Base-by-base conservation (phyloP, 2,888 invertebrate species). In the Empis livida region DNA sequence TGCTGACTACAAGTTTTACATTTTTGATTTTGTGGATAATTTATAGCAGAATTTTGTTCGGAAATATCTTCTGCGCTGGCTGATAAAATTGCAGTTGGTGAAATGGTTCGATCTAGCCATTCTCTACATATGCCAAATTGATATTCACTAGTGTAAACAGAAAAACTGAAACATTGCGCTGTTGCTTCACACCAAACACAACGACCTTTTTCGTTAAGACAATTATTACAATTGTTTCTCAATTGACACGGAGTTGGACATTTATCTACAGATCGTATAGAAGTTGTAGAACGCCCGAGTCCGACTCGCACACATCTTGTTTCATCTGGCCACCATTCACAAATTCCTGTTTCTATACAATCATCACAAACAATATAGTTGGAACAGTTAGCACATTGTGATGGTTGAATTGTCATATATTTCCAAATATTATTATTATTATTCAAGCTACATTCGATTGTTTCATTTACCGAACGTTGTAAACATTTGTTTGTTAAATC, bases 111-210 rank as follows among this genome's bases (percentile, higher is more conserved):
- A 67, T 94, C 94, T 50, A 92, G 77, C 94, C 94, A 94, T 64
- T 91, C 90, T 37, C 89, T 78, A 60, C 94, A 95, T 61, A 89
- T 75, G 0, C 94, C 95, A 68, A 91, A 93, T 62, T 92, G 89
- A 68, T 90, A 93, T 61, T 91, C 88, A 55, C 91, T 90, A 9
- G 92, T 92, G 68, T 94, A 94, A 2, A 93, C 89, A n/a, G 91
- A 87, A 68, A 95, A 94, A 54, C 91, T 87, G 64, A 95, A 92
- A 67, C 95, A 95, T 61, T 90, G 88, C 51, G 83, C 78, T 0
- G 88, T 88, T 20, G 91, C 88, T 63, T 92, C 90, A 65, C 95
- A 95, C 95, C 95, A 95, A 1, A 93, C 93, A 67, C 95, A 95
- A 50, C 91, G 79, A 20, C 89, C 89, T 43, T 79, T 80, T 59